These are phyloP conservation scores for Ferdinandea cuprea DNA, from an alignment of 2,888 invertebrate genomes.

Conservation along the genomic window DNA sequence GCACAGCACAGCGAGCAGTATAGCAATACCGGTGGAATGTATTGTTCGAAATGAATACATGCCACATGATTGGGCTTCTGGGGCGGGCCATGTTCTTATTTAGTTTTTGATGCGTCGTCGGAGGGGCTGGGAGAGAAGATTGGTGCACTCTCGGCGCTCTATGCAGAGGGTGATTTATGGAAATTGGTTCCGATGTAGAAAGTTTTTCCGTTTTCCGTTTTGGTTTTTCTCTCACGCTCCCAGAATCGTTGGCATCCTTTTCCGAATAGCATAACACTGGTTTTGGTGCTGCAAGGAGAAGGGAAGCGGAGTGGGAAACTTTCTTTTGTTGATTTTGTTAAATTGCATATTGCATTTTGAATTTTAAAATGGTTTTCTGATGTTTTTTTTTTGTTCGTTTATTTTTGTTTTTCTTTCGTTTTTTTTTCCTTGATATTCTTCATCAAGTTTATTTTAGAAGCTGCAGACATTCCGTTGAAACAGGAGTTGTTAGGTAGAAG, in stretches of 20 bases:
- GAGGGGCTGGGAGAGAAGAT: slow-evolving; percentile 3
- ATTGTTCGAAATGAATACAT: slow-evolving; percentile 62
- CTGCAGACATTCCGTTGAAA: slow-evolving; percentile 23
- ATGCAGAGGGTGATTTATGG: slow-evolving; percentile 69
- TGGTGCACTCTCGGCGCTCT: slow-evolving; percentile 44
- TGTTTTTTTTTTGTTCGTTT: slow-evolving; percentile 28
- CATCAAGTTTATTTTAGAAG: slow-evolving; percentile 24
- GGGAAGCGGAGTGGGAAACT: slow-evolving; percentile 16
- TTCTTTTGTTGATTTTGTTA: slow-evolving; percentile 67
- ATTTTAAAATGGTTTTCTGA: slow-evolving; percentile 57
- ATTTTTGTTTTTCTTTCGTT: neutral
- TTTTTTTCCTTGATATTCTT: neutral
- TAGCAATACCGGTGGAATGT: slow-evolving; percentile 29
- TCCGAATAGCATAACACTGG: neutral
- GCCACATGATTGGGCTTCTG: slow-evolving; percentile 59
- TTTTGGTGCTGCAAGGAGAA: neutral
- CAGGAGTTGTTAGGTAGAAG: slow-evolving; percentile 46
- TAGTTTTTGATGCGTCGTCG: slow-evolving; percentile 22
- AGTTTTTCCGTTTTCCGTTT: slow-evolving; percentile 45
- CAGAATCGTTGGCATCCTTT: slow-evolving; percentile 16
- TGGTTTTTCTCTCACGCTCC: slow-evolving; percentile 21
- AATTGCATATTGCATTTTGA: slow-evolving; percentile 70
- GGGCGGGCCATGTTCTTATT: slow-evolving; percentile 30
- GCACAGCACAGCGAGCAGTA: too few relatives aligned
- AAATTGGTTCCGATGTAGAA: slow-evolving; percentile 70